Base-by-base conservation (phyloP, 2,113 vertebrate species). In the Cavia porcellus region DNA sequence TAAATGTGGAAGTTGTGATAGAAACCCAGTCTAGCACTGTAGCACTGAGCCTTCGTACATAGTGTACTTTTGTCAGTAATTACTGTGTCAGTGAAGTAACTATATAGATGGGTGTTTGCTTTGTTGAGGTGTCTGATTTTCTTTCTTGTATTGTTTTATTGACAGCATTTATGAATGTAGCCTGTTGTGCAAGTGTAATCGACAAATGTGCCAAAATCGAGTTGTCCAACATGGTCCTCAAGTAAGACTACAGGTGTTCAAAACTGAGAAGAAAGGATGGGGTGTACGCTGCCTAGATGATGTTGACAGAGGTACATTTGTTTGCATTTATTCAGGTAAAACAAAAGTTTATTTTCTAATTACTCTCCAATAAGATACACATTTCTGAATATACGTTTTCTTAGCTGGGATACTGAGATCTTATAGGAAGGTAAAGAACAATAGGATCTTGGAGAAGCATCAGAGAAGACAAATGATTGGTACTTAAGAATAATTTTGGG, bases 321-420 rank as follows among this genome's bases (percentile, higher is more conserved):
- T 99, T 97, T 99, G 99, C 91, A 99, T 99, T 66, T 99, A 99
- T 17, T 99, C 99, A 99, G 99, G 99, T 99, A 98, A 98, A 97
- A 82, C 88, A 91, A 92, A 88, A 55, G 35, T 90, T 95, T 84
- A 20, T 92, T 96, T 93, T 89, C 11, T 94, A 47, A 91, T 59
- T 80, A 64, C 35, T 81, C 42, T 86, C 0, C 30, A 59, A 11
- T 92, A 61, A 52, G 19, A 15, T 68, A n/a, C 62, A 0, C 32
- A 52, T 93, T 61, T 92, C 84, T 94, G 66, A 80, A 87, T 92
- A 55, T 77, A 68, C 17, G 10, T 84, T 94, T 94, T 95, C 74
- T 64, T 97, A 75, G n/a, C 28, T 45, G 83, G 42, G 35, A 64
- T 7, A 3, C 74, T 86, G 61, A 79, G 10, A 81, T 74, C n/a